These are phyloP conservation scores for Dynastes tityus DNA, from an alignment of 2,888 invertebrate genomes.

Conservation along the genomic window DNA sequence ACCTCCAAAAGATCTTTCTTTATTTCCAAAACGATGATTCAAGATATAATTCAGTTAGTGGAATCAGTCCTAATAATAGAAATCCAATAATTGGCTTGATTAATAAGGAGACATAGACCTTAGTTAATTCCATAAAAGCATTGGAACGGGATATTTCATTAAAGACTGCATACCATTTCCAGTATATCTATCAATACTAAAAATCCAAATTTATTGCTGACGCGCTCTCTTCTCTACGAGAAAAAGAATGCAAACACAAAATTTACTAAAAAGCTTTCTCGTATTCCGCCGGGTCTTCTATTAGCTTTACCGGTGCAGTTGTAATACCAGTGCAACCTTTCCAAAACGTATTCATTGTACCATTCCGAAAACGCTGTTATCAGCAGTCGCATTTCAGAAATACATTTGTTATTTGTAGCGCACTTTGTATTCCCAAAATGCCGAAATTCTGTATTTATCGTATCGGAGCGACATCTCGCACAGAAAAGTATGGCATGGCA, in stretches of 20 bases:
- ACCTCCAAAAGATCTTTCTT: no score
- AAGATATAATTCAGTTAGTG: no score
- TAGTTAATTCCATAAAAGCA: no score
- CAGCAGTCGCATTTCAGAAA: constrained; percentile 7
- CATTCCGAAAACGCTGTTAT: constrained; percentile 5
- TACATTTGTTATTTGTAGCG: constrained; percentile 11
- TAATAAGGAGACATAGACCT: no score
- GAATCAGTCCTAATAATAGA: no score
- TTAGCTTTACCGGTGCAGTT: neutral
- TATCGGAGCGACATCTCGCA: neutral
- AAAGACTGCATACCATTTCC: no score
- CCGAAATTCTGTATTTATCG: constrained; percentile 6
- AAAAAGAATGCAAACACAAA: neutral
- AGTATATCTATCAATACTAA: no score
- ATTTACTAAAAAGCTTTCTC: neutral
- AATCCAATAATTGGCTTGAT: no score
- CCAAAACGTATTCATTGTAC: neutral
- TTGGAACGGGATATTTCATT: no score
- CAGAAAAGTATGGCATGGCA: neutral
- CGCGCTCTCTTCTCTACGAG: no score
- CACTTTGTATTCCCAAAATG: neutral
- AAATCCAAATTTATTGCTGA: no score
- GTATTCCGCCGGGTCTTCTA: constrained; percentile 6
- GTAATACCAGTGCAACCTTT: neutral
- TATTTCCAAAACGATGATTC: no score